Evolutionary conservation across 2,113 vertebrate genomes (phyloP).

Genomic region (Pogona vitticeps): DNA sequence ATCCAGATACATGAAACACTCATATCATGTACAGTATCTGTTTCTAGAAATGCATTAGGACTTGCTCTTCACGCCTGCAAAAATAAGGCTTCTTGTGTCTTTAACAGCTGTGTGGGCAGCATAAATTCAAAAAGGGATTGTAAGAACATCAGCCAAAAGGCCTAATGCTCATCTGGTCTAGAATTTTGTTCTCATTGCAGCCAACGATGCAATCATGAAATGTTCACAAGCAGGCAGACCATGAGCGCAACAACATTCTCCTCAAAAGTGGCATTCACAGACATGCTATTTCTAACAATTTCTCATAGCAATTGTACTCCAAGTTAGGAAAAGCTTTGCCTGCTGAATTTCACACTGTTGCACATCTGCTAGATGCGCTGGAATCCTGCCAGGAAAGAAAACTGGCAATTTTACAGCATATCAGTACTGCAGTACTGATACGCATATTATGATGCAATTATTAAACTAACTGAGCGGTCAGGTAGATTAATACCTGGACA

Average conservation of each 20-base stretch:
- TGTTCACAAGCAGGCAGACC: neutral
- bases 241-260: neutral
- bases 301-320: neutral
- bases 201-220: neutral
- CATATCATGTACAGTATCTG: neutral
- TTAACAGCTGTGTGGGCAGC: neutral
- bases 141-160: neutral
- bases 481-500: neutral
- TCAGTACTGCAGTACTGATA: neutral
- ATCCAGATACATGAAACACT: neutral
- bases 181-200: neutral
- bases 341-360: neutral
- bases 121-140: neutral
- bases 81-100: neutral
- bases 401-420: neutral
- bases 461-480: neutral
- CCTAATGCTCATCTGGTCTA: neutral
- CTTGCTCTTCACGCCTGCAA: too few species aligned
- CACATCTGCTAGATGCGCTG: neutral
- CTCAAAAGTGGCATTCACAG: too few species aligned
- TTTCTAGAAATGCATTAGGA: neutral
- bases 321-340: neutral
- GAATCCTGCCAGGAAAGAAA: neutral
- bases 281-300: too few species aligned
- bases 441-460: slow-evolving; percentile 2